Conservation (phyloP, 1,140 invertebrate species). For the Akabosia matsudoensis region DNA sequence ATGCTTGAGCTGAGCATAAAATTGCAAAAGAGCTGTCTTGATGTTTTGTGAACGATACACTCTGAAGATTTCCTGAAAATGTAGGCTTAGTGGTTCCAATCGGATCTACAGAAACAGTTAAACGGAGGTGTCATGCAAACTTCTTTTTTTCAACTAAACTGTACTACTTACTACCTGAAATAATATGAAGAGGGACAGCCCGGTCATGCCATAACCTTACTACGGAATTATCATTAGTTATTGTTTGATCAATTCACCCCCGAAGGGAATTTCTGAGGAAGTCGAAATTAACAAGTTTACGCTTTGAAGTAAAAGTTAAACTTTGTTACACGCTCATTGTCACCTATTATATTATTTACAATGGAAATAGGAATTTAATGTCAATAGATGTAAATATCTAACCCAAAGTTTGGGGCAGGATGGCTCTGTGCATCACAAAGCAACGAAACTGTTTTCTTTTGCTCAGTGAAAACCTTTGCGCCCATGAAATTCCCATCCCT, state of each 20-base stretch:
- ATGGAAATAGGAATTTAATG: no score
- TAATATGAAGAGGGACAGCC: background rate
- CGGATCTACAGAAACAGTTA: background rate
- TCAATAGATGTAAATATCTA: constrained; percentile 1
- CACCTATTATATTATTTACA: no score
- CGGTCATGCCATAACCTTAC: no score
- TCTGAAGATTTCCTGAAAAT: constrained; percentile 14
- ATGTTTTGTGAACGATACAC: constrained; percentile 30
- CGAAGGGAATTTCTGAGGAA: no score
- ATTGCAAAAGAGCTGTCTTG: constrained; percentile 30
- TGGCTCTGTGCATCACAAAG: constrained; percentile 45
- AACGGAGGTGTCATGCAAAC: no score
- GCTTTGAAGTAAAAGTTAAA: no score
- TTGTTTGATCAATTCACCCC: no score
- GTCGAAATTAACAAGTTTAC: no score
- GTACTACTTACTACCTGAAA: background rate
- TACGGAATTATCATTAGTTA: background rate
- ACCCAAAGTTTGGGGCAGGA: constrained; percentile 43
- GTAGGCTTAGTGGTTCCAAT: constrained; percentile 14
- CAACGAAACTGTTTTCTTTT: constrained; percentile 30
- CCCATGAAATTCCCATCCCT: constrained; percentile 51
- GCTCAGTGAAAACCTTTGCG: constrained; percentile 15
- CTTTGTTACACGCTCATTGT: no score
- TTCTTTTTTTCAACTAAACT: no score
- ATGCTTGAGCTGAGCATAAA: background rate